Base-by-base conservation (phyloP, 1,140 invertebrate genomes). In the Aphis craccivora region DNA sequence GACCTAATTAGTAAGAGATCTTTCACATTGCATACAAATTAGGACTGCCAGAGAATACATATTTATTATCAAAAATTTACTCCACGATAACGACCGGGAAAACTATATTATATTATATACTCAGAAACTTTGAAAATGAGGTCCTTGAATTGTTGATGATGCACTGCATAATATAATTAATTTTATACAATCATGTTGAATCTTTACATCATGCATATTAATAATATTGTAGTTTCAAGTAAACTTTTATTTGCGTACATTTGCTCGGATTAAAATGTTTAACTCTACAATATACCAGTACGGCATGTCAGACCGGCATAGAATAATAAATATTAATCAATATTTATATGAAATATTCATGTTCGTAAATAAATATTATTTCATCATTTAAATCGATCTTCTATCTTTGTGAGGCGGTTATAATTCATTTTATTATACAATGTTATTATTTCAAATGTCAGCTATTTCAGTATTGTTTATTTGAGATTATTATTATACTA, bases 131-230 rank as follows among this genome's bases (percentile, higher is more conserved):
- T 43, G 8, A 43, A 86, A 86, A 86, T 43, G 9, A 45, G 37
- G 83, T 86, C 37, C 43, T 86, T 86, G 83, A 37, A 43, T 86
- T 86, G 83, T 86, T 86, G 37, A 43, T 43, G 60, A 76, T 76
- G 60, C 60, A 9, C 2, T 43, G 23, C 23, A 43, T 86, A 86
- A 86, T 86, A 40, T 43, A 86, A 86, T 86, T 86, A 40, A 86
- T 86, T 40, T 86, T 40, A 43, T 86, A 86, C 83, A 43, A 86
- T 43, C 37, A 86, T 86, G 37, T 43, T 43, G 23, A 25, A 40
- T 30, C 40, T 23, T 86, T 43, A 86, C 23, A 86, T 86, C 9
- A 86, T 86, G 83, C 83, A 86, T 86, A 86, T 83, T 83, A 40
- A 37, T 83, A 83, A 83, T 37, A 83, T 43, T 25, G 8, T 25